phyloP scores from a whole-genome alignment of 2,797 vertebrate genomes.

The Acrossocheilus fasciatus region DNA sequence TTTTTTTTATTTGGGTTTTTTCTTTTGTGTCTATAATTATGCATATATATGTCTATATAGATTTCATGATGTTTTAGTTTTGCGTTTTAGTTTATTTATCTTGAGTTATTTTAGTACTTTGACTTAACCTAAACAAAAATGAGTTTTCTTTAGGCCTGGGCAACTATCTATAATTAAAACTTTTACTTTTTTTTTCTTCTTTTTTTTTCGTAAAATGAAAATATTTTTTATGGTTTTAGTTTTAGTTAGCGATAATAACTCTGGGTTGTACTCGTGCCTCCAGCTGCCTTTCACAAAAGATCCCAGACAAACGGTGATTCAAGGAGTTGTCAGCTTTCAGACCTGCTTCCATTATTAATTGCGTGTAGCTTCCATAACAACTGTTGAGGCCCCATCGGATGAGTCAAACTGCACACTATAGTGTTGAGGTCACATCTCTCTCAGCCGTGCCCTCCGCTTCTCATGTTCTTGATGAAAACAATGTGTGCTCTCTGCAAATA shows the following conservation, averaged over 20 bases:
- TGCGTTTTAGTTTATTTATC: background rate
- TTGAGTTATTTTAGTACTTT: background rate
- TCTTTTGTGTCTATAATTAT: background rate
- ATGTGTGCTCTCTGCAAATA: conserved; percentile 78
- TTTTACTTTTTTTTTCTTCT: too few species aligned
- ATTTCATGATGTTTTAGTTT: background rate
- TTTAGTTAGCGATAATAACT: background rate
- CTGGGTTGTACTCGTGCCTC: conserved; percentile 45
- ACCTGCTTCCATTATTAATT: conserved; percentile 72
- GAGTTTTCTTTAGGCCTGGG: background rate
- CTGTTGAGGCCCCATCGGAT: conserved; percentile 63
- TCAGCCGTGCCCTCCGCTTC: conserved; percentile 69
- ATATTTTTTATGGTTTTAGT: background rate
- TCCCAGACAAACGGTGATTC: conserved; percentile 59
- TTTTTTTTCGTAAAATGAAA: background rate
- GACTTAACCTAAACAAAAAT: background rate
- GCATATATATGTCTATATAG: background rate
- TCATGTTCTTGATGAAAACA: conserved; percentile 76
- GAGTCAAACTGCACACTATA: conserved; percentile 61
- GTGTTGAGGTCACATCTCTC: conserved; percentile 67
- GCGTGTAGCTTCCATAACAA: conserved; percentile 64
- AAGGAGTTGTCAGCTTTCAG: conserved; percentile 63
- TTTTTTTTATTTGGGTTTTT: background rate
- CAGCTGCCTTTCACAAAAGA: conserved; percentile 57
- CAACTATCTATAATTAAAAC: background rate